Evolutionary conservation across 2,888 invertebrate species (phyloP), one percentile per base, ranked within the genome.

Genomic region (Agrochola circellaris): DNA sequence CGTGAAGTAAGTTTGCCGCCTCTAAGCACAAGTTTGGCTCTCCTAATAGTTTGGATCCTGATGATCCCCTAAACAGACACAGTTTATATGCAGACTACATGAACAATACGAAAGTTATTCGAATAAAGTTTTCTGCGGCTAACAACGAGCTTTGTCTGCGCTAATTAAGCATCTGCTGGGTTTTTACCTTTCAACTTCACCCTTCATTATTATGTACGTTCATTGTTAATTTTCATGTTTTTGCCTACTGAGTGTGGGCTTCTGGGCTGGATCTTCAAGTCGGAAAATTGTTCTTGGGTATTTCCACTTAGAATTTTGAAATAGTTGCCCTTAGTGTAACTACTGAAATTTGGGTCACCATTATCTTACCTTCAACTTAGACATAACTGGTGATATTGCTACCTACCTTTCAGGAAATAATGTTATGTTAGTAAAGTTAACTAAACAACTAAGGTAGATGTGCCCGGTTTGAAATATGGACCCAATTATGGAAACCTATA

Each of bases 131-230:
- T 23, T 42, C 81, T 38, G 61, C 56, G 34, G 61, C 38, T 48
- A 58, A 51, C 60, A 67, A 64, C 17, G 15, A 62, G 48, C 15
- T 30, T 68, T 68, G 56, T 68, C 42, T 58, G n/a, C 30, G 30
- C 62, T 81, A 51, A 81, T 67, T 79, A 81, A 42, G 30, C 48
- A 66, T 66, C 23, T 42, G 11, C 38, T 48, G 17, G 0, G 26
- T 56, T 81, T 38, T 72, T 30, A 65, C 64, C 42, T 30, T 60
- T 51, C 4, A 62, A 51, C 42, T 23, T 34, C 23, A 45, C 23
- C 23, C 15, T 58, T 42, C 5, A 75, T 54, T 30, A 6, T 54
- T 48, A 51, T 38, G 11, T 23, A 23, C 17, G 17, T 48, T 17
- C 17, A 45, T 20, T 56, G 15, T 20, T 23, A 34, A 15, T 78